Evolutionary conservation across 2,797 vertebrate species (phyloP), one percentile per base, ranked within the genome.

Genomic region (Malurus leucopterus): DNA sequence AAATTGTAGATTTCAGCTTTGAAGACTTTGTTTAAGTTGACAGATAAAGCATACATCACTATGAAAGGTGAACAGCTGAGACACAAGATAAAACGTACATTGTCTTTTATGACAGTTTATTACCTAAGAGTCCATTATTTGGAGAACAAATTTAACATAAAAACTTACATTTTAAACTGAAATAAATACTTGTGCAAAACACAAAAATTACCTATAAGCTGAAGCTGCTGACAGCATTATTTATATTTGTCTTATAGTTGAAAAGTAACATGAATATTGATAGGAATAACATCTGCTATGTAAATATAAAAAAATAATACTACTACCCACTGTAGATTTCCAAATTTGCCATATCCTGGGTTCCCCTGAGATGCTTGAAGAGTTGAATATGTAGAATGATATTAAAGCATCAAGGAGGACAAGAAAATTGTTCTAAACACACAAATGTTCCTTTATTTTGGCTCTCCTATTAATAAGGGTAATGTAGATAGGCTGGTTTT

Each of bases 401-500:
- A 63, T 9, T 17, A 47, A 75, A 73, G 43, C 18, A 19, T 18
- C 32, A 72, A 69, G 8, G 36, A 29, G 58, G 13, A 43, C 9
- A 27, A 53, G 14, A 11, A 75, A 64, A 68, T 17, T 5, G 2
- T 5, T 43, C 29, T 50, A 46, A 13, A 32, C 32, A 14, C 21
- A 50, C 11, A 65, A 29, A 34, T 32, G 5, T 46, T 58, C 9
- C 27, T 36, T 61, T 65, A 26, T 24, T 86, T 50, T 50, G 6
- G 1, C 18, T 69, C 84, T 32, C 23, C 46, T 80, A 1, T 17
- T 27, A 19, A 12, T 3, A 43, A 1, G 1, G 7, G 11, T 3
- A 21, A 57, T 0, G 3, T 2, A 13, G 11, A 32, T 2, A 9
- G 27, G 26, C 4, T 74, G 8, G 38, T 49, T 59, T 55, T 59